Conservation (phyloP, 1,140 invertebrate species). For the Caenorhabditis elegans region WBcel235 BX284606.5:3439501-3440000, state of each 20-base stretch:
- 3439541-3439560: neutral
- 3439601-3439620: neutral
- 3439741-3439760: constrained; percentile 15
- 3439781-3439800: neutral
- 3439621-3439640: too few relatives aligned
- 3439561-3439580: neutral
- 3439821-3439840: neutral
- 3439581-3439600: neutral
- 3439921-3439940: neutral
- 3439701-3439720: too few relatives aligned
- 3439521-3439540: too few relatives aligned
- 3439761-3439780: neutral
- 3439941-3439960: neutral
- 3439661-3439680: neutral
- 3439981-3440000: neutral
- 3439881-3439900: too few relatives aligned
- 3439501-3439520: too few relatives aligned
- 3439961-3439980: constrained; percentile 12
- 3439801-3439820: neutral
- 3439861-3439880: too few relatives aligned
- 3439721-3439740: neutral
- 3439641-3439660: too few relatives aligned
- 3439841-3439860: too few relatives aligned
- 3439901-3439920: too few relatives aligned
- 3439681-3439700: neutral